A percentile compares a stretch with the other conserved stretches of the same genome.
These are phyloP conservation scores for Sarcophaga variegata DNA, from an alignment of 2,888 invertebrate genomes.

Conservation along the genomic window DNA sequence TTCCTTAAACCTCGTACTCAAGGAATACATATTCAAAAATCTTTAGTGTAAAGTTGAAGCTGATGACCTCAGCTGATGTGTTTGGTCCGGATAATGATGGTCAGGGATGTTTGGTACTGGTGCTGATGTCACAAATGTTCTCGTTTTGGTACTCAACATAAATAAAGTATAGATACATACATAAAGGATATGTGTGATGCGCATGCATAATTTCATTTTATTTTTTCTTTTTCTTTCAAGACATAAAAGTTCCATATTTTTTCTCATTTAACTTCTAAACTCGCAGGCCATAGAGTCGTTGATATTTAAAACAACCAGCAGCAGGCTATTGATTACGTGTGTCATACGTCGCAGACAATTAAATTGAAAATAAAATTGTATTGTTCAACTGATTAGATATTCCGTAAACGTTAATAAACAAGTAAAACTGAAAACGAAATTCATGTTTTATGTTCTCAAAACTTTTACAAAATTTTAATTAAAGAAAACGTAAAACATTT, in stretches of 20 bases:
- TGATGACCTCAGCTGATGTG: neutral
- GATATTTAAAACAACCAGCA: conserved; percentile 41
- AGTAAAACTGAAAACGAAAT: conserved; percentile 24
- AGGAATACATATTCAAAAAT: neutral
- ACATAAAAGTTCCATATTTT: neutral
- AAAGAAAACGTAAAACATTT: neutral
- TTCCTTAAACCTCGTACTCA: conserved; percentile 19
- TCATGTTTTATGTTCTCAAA: neutral
- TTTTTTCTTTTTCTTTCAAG: conserved; percentile 5
- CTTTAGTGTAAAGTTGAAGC: conserved; percentile 7
- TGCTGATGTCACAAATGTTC: neutral
- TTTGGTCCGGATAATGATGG: neutral
- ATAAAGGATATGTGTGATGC: conserved; percentile 62
- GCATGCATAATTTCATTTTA: conserved; percentile 60
- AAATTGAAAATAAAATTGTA: neutral
- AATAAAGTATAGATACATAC: conserved; percentile 44
- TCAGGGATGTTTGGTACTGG: conserved; percentile 2
- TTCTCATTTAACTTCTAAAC: conserved; percentile 44
- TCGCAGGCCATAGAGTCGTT: conserved; percentile 37
- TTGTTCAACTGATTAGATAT: conserved; percentile 40
- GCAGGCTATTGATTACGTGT: conserved; percentile 34
- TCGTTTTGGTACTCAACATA: conserved; percentile 5
- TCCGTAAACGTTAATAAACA: conserved; percentile 50
- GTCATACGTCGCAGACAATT: conserved; percentile 18
- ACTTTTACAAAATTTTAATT: neutral